Base-by-base conservation (phyloP, 2,888 invertebrate genomes). In the Drosophila limbata region DNA sequence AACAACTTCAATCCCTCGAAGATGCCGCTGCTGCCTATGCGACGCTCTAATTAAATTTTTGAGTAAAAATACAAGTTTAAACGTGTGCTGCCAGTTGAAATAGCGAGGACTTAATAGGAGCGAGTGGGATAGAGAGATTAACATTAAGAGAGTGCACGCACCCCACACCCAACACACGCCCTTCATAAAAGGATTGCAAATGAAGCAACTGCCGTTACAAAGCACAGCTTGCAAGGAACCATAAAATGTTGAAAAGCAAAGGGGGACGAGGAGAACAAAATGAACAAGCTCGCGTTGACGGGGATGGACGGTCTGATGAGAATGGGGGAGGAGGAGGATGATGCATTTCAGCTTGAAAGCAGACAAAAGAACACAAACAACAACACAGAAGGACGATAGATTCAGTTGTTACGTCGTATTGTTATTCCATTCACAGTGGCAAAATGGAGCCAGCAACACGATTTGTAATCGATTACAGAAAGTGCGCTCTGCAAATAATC, bases 11-110 rank as follows among this genome's bases (percentile, higher is more conserved):
- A 44, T 15, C 59, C 35, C 50, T 44, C n/a, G 21, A 44, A 51
- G 51, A n/a, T 40, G n/a, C 15, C 39, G 37, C 45, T 39, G 64
- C 57, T 51, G 53, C 62, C 42, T 28, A 31, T 55, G 50, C 44
- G 44, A 19, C 42, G 67, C 73, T 79, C 78, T 78, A 85, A 85
- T 85, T 84, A 76, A 75, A 73, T 79, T 86, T 66, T 70, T 17
- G n/a, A 39, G 48, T 39, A 69, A 40, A 67, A 69, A 59, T 45
- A 50, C 45, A 67, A 53, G 53, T 63, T 63, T 50, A 62, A 81
- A 66, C 77, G 75, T 72, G 74, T 69, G 77, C 67, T 70, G 68
- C 51, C 10, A 35, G 17, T 60, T 37, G 35, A 44, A 39, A 35
- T 35, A 9, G n/a, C 40, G 39, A 13, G 8, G 3, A 9, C 33